These are phyloP conservation scores for Entelurus aequoreus DNA, from an alignment of 2,113 vertebrate genomes.

Conservation along the genomic window DNA sequence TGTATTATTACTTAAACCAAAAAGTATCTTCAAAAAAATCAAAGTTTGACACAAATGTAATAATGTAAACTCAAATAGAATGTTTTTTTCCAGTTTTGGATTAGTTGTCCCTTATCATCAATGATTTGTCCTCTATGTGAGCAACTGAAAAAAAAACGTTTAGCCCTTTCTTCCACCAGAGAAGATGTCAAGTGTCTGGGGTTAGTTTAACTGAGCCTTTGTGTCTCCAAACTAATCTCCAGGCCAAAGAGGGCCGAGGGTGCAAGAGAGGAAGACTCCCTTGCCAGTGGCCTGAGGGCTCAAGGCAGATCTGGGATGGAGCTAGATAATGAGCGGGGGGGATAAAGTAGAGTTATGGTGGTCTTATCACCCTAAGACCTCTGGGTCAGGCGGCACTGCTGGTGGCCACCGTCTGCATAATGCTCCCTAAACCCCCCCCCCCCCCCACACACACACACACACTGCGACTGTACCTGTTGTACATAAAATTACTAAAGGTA, in stretches of 20 bases:
- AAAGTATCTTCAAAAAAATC: too few relatives aligned
- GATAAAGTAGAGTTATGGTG: slow-evolving; percentile 71
- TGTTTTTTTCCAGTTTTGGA: too few relatives aligned
- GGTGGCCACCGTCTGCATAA: slow-evolving; percentile 52
- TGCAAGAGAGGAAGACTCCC: slow-evolving; percentile 21
- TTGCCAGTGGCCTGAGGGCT: slow-evolving; percentile 42
- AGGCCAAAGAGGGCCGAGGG: slow-evolving; percentile 16
- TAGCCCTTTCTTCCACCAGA: slow-evolving; percentile 10
- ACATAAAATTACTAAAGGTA: background rate
- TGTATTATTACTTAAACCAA: too few relatives aligned
- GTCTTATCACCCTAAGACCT: slow-evolving; percentile 66
- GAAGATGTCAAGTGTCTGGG: slow-evolving; percentile 38
- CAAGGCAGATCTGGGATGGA: slow-evolving; percentile 45
- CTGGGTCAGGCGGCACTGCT: slow-evolving; percentile 54
- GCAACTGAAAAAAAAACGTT: slow-evolving; percentile 3
- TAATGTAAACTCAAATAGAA: too few relatives aligned
- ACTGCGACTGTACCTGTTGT: background rate
- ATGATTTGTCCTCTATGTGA: background rate
- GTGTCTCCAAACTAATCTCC: slow-evolving; percentile 58
- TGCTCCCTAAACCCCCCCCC: slow-evolving; percentile 15
- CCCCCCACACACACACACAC: slow-evolving; percentile 9
- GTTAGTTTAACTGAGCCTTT: slow-evolving; percentile 34
- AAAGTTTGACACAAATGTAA: too few relatives aligned
- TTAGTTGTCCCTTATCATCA: too few relatives aligned
- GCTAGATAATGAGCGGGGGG: slow-evolving; percentile 67